phyloP scores from a whole-genome alignment of 2,113 vertebrate species.

The Sterna hirundo region DNA sequence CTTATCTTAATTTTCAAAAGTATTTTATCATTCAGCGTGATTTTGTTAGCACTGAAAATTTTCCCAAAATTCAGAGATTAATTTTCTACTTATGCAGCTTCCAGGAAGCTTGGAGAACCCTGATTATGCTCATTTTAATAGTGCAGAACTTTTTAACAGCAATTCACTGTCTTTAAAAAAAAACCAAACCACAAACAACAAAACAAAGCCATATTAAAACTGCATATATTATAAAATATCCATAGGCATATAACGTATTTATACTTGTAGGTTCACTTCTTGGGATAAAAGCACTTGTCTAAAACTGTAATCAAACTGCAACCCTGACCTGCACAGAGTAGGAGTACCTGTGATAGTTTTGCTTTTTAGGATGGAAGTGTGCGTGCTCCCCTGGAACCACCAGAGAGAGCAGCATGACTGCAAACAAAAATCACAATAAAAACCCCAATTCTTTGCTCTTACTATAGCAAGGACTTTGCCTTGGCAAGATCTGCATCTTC shows the following conservation, averaged over 20 bases:
- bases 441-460: background rate
- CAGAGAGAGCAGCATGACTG: background rate
- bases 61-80: background rate
- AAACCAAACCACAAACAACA: background rate
- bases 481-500: background rate
- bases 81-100: background rate
- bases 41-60: background rate
- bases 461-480: background rate
- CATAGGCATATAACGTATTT: background rate
- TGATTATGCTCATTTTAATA: background rate
- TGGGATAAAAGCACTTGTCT: background rate
- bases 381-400: background rate
- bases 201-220: background rate
- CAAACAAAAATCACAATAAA: background rate
- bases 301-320: background rate
- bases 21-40: background rate
- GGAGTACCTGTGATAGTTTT: background rate
- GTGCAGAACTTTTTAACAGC: background rate
- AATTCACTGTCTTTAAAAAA: background rate
- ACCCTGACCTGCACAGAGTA: background rate
- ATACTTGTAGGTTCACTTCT: background rate
- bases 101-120: background rate
- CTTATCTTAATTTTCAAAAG: background rate
- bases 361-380: background rate
- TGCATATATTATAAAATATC: background rate